Evolutionary conservation across 35 echinoderm and acorn worm species (phyloP).

Genomic region (Stichopus chloronotus): DNA sequence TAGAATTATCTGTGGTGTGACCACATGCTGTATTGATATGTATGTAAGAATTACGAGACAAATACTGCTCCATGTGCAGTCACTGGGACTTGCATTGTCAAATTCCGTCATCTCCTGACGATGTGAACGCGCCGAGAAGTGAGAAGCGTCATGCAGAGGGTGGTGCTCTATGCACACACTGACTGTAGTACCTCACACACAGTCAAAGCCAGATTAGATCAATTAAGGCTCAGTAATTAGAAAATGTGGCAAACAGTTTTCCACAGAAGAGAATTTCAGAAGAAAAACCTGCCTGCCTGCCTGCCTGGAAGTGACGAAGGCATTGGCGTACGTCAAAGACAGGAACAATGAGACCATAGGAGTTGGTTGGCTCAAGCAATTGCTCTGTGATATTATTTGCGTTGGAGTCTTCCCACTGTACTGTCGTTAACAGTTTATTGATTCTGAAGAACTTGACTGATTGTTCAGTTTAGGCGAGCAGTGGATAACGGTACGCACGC

Average conservation of each 20-base stretch:
- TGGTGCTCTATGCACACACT: neutral
- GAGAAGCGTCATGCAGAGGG: neutral
- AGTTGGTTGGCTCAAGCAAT: neutral
- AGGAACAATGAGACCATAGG: neutral
- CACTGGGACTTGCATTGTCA: too few species aligned
- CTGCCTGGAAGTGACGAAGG: neutral
- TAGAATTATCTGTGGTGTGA: too few species aligned
- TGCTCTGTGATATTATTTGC: conserved; percentile 24
- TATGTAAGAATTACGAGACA: too few species aligned
- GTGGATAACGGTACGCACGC: neutral
- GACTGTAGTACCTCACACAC: neutral
- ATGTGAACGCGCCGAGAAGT: too few species aligned
- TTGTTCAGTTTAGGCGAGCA: neutral
- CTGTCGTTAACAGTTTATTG: conserved; percentile 40
- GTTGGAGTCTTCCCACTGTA: conserved; percentile 1
- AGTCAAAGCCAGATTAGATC: conserved; percentile 34
- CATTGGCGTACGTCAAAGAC: neutral
- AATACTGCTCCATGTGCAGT: too few species aligned
- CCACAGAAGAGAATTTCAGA: neutral
- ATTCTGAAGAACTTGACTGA: conserved; percentile 42
- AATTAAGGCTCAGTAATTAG: conserved; percentile 47
- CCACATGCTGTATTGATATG: too few species aligned
- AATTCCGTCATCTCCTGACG: too few species aligned
- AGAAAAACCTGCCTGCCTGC: neutral
- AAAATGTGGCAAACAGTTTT: conserved; percentile 33